Evolutionary conservation across 2,888 invertebrate species (phyloP), one percentile per base, ranked within the genome.

Genomic region (Mylabris sibirica): DNA sequence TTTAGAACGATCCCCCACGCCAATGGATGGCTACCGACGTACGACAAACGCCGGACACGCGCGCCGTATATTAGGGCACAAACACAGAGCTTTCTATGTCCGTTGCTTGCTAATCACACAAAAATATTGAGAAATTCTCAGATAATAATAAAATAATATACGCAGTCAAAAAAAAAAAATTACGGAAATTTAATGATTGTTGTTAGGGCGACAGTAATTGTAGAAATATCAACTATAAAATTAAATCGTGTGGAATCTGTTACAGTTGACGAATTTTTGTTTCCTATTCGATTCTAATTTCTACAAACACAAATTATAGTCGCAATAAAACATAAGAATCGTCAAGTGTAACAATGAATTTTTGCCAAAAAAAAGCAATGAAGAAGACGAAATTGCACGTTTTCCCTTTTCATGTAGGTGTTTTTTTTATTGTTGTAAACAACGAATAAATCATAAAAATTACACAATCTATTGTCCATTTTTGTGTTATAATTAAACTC

Each of bases 231-330:
- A 24, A 22, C 24, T 22, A 53, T 53, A 14, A 12, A 53, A 53
- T 53, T 22, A 53, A 53, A 22, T 53, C 22, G 53, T 22, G 12
- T 53, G 12, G 53, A 53, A 53, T 53, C 24, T 22, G 53, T 53
- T 53, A 53, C 53, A 53, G 24, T 53, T 53, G 53, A 12, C 2
- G 5, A 24, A 2, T 53, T 53, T 22, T 11, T 6, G 17, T 17
- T 44, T 11, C 11, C 1, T 12, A 14, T 38, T 38, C 12, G n/a
- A 14, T n/a, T 44, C 5, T 17, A 44, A 17, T 44, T 44, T 44
- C 44, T 44, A 44, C 5, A 44, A 44, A 41, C n/a, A n/a, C n/a
- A n/a, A n/a, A n/a, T n/a, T n/a, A n/a, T n/a, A 41, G n/a, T 41
- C 35, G 9, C 35, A 35, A 1, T 35, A 35, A 9, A 8, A 5